These are phyloP conservation scores for Carassius auratus DNA, from an alignment of 2,113 vertebrate species.

Conservation along the genomic window DNA sequence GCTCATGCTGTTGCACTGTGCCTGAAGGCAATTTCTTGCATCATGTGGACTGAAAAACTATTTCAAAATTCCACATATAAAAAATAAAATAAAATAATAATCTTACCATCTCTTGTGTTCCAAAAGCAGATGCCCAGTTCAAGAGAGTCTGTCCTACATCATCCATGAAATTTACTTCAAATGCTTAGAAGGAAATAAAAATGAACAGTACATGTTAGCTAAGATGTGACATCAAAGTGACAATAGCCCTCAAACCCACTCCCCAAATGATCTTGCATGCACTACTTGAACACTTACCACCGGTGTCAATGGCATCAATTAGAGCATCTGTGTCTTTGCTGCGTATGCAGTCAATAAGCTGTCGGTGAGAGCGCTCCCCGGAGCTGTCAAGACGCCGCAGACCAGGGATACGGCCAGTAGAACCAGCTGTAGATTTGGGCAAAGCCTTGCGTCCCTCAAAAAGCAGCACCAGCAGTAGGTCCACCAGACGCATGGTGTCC, in stretches of 20 bases:
- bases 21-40: neutral
- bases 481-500: constrained; percentile 99
- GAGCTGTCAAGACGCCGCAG: constrained; percentile 93
- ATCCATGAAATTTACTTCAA: constrained; percentile 99
- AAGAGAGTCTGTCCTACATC: constrained; percentile 97
- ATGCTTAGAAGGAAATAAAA: constrained; percentile 78
- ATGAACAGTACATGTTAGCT: neutral
- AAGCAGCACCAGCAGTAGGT: constrained; percentile 95
- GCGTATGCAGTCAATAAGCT: constrained; percentile 98
- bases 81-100: neutral
- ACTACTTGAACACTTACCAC: constrained; percentile 76
- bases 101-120: constrained; percentile 99
- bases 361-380: constrained; percentile 95
- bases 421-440: constrained; percentile 95
- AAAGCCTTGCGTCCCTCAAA: constrained; percentile 98
- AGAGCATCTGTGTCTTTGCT: constrained; percentile 98
- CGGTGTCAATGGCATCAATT: constrained; percentile 98
- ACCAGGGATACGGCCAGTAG: constrained; percentile 95
- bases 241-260: neutral
- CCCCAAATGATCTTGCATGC: neutral
- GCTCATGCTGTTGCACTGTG: neutral
- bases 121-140: constrained; percentile 99
- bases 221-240: no score
- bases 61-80: neutral
- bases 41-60: neutral